Evolutionary conservation across 2,113 vertebrate genomes (phyloP).

Genomic region (Anthoscopus minutus): DNA sequence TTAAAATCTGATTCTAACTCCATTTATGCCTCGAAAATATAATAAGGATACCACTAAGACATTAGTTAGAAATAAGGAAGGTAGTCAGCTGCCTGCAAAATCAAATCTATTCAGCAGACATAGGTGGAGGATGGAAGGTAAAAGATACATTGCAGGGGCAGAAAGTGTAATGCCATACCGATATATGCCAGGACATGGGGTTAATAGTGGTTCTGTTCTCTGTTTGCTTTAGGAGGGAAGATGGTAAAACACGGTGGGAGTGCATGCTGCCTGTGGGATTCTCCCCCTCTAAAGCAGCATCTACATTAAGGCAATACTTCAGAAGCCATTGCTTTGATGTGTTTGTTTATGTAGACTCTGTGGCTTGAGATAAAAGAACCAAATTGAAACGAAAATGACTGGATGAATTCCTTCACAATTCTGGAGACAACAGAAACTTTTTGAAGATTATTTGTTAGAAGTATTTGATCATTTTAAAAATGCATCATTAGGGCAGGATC

Average conservation of each 20-base stretch:
- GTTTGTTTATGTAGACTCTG: not conserved
- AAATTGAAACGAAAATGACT: not conserved
- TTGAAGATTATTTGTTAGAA: not conserved
- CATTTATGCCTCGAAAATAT: not conserved
- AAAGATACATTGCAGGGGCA: not conserved
- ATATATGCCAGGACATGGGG: accelerated
- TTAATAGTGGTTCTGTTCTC: not conserved
- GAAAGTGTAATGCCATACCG: accelerated
- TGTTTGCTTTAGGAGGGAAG: not conserved
- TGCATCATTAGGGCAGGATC: accelerated
- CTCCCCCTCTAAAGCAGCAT: not conserved
- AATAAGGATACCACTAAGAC: not conserved
- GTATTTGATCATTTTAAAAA: not conserved
- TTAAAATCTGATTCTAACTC: not conserved
- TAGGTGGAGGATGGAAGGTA: not conserved
- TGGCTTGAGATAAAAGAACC: not conserved
- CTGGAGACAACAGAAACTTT: not conserved
- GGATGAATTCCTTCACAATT: not conserved
- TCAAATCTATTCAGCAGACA: not conserved
- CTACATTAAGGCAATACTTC: not conserved
- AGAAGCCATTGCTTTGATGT: not conserved
- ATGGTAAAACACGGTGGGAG: too few relatives aligned
- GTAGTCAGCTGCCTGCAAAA: not conserved
- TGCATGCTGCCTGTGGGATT: accelerated
- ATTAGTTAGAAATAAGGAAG: not conserved